Evolutionary conservation across 1,140 invertebrate species (phyloP), one percentile per base, ranked within the genome.

Genomic region (Coptotermes formosanus): DNA sequence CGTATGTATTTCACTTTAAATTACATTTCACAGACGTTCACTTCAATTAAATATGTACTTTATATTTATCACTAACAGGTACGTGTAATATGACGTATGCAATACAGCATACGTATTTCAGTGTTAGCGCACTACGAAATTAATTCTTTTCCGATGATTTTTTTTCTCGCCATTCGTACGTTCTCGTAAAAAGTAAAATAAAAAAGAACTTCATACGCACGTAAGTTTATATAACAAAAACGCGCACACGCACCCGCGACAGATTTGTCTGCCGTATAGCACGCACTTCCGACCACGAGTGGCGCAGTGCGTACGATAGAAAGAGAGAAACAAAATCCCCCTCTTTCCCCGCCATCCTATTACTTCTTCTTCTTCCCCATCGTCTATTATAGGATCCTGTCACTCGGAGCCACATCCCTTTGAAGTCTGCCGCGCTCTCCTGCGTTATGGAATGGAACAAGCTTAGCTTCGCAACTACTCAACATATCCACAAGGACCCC

Each of bases 321-420:
- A 75, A 75, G 64, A 75, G 64, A 75, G 64, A 9, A 25, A 75
- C 25, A 55, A 55, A 21, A 16, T 19, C 14, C 64, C 64, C 64
- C 64, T 14, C 64, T 30, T 25, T 2, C 9, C 64, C 64, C 64
- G 25, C 64, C 2, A 25, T 30, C 64, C n/a, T 2, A 9, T 12
- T 30, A 12, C 25, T 30, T 75, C 64, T 55, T 55, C 52, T 55
- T 55, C 52, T 55, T 55, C 52, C 52, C 52, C 52, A 55, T 55
- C 52, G 7, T 55, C 52, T 75, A 75, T 75, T 75, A 75, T 75
- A 75, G 64, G 64, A 75, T 30, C 64, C 64, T 75, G n/a, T 75
- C 64, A 11, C 64, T n/a, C 64, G n/a, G 25, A 25, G 14, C 8
- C n/a, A 8, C 64, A 75, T 25, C 64, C 64, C 64, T 75, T 75